Percentiles rank a stretch among this genome's conserved stretches.
Conservation (phyloP, 2,113 vertebrate species). For the Oceanodroma tethys region DNA sequence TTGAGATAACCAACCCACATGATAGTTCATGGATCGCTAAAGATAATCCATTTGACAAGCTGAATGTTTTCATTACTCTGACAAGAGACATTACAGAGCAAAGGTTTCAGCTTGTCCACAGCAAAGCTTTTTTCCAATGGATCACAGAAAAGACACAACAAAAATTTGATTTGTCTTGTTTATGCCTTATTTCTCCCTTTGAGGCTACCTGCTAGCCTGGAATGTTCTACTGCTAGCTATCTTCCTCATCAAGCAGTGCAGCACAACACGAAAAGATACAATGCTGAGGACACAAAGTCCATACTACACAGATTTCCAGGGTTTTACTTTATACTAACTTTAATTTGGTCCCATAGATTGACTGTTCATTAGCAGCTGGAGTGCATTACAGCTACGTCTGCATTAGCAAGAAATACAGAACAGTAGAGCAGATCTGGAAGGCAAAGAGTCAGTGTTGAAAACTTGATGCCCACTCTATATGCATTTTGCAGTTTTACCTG, state of each 20-base stretch:
- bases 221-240: not conserved
- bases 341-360: not conserved
- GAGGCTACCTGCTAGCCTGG: not conserved
- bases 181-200: not conserved
- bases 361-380: not conserved
- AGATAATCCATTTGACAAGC: not conserved
- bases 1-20: not conserved
- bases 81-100: not conserved
- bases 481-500: not conserved
- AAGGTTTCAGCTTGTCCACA: not conserved
- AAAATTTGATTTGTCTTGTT: not conserved
- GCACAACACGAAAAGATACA: not conserved
- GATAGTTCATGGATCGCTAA: not conserved
- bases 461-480: not conserved
- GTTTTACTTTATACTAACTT: not conserved
- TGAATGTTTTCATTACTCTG: not conserved
- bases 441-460: not conserved
- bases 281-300: not conserved
- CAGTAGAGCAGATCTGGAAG: not conserved
- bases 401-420: not conserved
- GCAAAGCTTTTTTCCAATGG: not conserved
- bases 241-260: not conserved
- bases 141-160: not conserved
- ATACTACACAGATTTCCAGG: not conserved
- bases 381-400: not conserved